Conservation (phyloP, 1,140 invertebrate species). For the Oscheius sp. region DNA sequence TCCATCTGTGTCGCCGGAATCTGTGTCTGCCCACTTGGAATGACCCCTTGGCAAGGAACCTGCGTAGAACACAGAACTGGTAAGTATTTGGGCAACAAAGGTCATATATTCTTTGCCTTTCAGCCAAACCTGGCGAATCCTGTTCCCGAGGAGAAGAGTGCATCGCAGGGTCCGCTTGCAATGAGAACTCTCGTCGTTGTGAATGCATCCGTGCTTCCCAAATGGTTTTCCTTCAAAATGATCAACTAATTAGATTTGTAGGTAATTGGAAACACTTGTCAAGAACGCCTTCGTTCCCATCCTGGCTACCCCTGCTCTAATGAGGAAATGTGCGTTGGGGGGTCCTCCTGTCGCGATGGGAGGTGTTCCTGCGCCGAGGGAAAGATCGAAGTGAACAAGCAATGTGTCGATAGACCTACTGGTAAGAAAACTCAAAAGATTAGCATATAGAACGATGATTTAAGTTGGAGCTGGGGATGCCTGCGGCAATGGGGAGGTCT, state of each 20-base stretch:
- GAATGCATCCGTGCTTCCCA: constrained; percentile 22
- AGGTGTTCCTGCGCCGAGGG: constrained; percentile 31
- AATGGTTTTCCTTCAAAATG: neutral
- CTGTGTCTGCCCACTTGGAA: constrained; percentile 37
- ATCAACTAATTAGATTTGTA: neutral
- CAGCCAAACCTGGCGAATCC: constrained; percentile 22
- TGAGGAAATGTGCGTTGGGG: constrained; percentile 41
- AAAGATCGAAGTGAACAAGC: constrained; percentile 30
- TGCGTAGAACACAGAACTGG: constrained; percentile 22
- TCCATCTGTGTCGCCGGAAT: constrained; percentile 35
- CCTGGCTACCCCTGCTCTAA: constrained; percentile 43
- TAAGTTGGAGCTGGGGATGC: constrained; percentile 36
- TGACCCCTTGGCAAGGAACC: constrained; percentile 4
- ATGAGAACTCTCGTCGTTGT: constrained; percentile 4
- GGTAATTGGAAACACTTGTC: constrained; percentile 31
- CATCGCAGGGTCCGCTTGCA: constrained; percentile 10
- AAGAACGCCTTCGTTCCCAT: constrained; percentile 34
- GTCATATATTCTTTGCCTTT: neutral
- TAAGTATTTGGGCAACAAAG: neutral
- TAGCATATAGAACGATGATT: neutral
- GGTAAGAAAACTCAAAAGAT: constrained; percentile 14
- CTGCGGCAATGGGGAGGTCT: constrained; percentile 35
- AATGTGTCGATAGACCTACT: constrained; percentile 19
- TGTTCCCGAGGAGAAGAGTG: constrained; percentile 30
- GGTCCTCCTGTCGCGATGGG: constrained; percentile 26